Base-by-base conservation (phyloP, 1,140 invertebrate genomes). In the Arctopsyche grandis region DNA sequence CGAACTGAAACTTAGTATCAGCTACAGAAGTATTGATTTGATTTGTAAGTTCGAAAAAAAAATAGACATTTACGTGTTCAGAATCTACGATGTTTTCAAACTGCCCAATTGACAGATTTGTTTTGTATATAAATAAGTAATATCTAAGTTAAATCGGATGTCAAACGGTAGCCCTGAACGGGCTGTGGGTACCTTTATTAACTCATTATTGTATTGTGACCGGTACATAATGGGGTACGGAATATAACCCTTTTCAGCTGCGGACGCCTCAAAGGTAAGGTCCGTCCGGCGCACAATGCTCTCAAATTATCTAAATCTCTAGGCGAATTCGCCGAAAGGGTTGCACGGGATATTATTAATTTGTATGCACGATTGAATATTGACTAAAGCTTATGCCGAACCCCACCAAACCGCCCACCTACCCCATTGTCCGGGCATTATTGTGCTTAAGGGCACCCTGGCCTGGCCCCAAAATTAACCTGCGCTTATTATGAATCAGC, bases 321-420 rank as follows among this genome's bases (percentile, higher is more conserved):
- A 44, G 26, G 38, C 69, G 71, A 74, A 73, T 63, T 76, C 24
- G 74, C 56, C 74, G 74, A 73, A 79, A 79, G 78, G 78, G 78
- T 79, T 79, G 77, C 66, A 73, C 74, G 71, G 79, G 66, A 79
- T 69, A 78, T 79, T 82, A 79, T 79, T 77, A 79, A 79, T 79
- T 79, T 73, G 75, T 78, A 82, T 79, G 80, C 78, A 77, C 80
- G 80, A 81, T 82, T 82, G 80, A 82, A 82, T 82, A 82, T 82
- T 82, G 80, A 75, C 75, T 78, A 69, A 69, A 69, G 52, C 80
- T 43, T 74, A 60, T 69, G 56, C 9, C 63, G 48, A 9, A 75
- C 24, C 48, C 21, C 10, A n/a, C 12, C 16, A 21, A 46, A n/a
- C 46, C 38, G 43, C 69, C 46, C 48, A 22, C 24, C 16, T 4